These are phyloP conservation scores for Sycophila sp. DNA, from an alignment of 1,140 invertebrate genomes.

Conservation along the genomic window DNA sequence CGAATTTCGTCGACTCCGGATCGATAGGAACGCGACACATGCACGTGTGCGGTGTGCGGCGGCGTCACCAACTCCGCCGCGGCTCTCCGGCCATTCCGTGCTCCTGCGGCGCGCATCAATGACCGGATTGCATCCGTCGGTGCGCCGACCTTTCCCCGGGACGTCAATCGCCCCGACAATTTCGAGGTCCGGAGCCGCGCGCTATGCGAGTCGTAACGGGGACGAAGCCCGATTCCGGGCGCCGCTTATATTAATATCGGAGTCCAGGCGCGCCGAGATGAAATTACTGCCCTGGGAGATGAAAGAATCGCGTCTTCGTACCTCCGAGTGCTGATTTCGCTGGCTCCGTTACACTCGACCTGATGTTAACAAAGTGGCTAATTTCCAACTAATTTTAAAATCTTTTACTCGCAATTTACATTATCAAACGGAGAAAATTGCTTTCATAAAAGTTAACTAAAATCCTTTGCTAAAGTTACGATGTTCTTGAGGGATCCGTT, in stretches of 20 bases:
- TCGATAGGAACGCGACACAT: not conserved
- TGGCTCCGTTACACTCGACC: too few relatives aligned
- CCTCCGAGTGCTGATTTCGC: too few relatives aligned
- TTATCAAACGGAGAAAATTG: too few relatives aligned
- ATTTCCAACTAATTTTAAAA: too few relatives aligned
- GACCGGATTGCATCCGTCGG: not conserved
- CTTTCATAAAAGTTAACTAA: too few relatives aligned
- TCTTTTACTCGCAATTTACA: too few relatives aligned
- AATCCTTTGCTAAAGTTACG: too few relatives aligned
- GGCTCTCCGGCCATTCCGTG: not conserved
- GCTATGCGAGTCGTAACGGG: not conserved
- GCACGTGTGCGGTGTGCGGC: not conserved
- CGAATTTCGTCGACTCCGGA: not conserved
- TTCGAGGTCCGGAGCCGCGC: conserved; percentile 11
- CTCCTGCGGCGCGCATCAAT: not conserved
- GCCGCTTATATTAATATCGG: not conserved
- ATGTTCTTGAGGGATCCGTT: too few relatives aligned
- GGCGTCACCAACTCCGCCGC: not conserved
- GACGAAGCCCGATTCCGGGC: not conserved
- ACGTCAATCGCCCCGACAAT: conserved; percentile 30
- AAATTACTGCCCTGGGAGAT: too few relatives aligned
- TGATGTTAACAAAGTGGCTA: too few relatives aligned
- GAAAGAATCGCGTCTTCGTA: too few relatives aligned
- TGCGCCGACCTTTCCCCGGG: conserved; percentile 13
- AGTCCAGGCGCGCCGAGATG: not conserved